Evolutionary conservation across 2,888 invertebrate species (phyloP).

Genomic region (Pyralis farinalis): DNA sequence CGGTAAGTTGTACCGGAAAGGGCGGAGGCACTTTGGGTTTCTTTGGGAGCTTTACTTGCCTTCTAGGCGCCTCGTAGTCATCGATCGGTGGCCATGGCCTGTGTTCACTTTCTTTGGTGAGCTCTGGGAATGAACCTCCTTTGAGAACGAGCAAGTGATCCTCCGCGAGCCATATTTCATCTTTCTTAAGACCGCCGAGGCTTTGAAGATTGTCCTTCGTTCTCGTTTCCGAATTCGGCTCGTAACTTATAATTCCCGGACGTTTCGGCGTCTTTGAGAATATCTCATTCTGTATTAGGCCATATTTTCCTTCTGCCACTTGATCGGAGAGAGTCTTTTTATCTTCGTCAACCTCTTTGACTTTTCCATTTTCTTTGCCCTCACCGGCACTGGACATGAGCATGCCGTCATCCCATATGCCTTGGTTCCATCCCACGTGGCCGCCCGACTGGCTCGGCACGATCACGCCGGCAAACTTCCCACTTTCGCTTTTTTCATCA

Average conservation of each 20-base stretch:
- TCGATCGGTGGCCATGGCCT: conserved; percentile 91
- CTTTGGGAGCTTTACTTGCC: conserved; percentile 91
- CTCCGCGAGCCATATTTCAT: conserved; percentile 95
- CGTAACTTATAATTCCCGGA: conserved; percentile 92
- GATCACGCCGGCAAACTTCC: conserved; percentile 61
- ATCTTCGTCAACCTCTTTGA: conserved; percentile 83
- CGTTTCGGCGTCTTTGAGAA: conserved; percentile 86
- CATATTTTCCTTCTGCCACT: conserved; percentile 94
- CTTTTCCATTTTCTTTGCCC: conserved; percentile 78
- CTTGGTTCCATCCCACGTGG: conserved; percentile 76
- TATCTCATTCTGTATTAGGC: conserved; percentile 91
- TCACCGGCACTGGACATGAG: conserved; percentile 86
- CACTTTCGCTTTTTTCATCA: conserved; percentile 58
- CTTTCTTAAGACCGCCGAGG: conserved; percentile 90
- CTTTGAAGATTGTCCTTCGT: conserved; percentile 89
- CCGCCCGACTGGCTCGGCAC: conserved; percentile 72
- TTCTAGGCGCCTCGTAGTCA: conserved; percentile 89
- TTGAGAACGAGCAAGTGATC: conserved; percentile 91
- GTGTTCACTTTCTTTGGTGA: conserved; percentile 62
- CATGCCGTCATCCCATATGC: conserved; percentile 84
- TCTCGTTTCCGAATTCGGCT: conserved; percentile 88
- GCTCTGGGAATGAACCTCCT: conserved; percentile 87
- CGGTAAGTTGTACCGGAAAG: conserved; percentile 94
- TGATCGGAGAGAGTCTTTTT: conserved; percentile 94
- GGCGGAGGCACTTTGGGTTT: conserved; percentile 94